These are phyloP conservation scores for Papilio polyxenes DNA, from an alignment of 1,140 invertebrate genomes.

Conservation along the genomic window DNA sequence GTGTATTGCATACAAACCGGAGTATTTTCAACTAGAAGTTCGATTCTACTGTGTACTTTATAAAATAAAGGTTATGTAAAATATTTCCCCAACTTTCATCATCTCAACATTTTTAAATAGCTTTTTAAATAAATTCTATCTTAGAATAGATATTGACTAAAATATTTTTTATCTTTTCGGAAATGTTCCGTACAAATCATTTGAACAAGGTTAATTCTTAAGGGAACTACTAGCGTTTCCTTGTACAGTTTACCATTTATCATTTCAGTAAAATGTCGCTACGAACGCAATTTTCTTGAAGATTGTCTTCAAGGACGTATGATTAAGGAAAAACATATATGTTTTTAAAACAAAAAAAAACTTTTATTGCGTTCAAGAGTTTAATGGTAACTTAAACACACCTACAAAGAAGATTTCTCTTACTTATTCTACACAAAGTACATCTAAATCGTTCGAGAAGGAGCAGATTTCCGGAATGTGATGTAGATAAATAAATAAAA, in stretches of 20 bases:
- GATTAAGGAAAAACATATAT: neutral
- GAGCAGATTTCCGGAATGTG: too few species aligned
- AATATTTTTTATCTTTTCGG: neutral
- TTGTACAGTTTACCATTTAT: neutral
- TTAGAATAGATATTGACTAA: too few species aligned
- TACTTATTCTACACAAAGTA: too few species aligned
- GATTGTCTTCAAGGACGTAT: neutral
- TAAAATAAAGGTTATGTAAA: neutral
- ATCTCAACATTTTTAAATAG: neutral
- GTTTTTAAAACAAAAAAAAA: neutral
- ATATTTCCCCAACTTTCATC: neutral
- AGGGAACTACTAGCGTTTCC: neutral
- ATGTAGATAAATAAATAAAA: too few species aligned
- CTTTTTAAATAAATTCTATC: too few species aligned
- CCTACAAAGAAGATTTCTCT: too few species aligned
- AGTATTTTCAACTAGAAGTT: constrained; percentile 10
- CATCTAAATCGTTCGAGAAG: too few species aligned
- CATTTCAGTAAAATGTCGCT: neutral
- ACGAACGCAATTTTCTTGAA: neutral
- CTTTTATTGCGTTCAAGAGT: neutral
- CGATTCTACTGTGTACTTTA: neutral
- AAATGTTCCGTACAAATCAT: neutral
- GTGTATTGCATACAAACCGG: neutral
- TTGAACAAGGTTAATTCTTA: constrained; percentile 5
- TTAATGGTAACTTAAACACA: too few species aligned